Conservation (phyloP, 2,113 vertebrate species). For the Rhea pennata region DNA sequence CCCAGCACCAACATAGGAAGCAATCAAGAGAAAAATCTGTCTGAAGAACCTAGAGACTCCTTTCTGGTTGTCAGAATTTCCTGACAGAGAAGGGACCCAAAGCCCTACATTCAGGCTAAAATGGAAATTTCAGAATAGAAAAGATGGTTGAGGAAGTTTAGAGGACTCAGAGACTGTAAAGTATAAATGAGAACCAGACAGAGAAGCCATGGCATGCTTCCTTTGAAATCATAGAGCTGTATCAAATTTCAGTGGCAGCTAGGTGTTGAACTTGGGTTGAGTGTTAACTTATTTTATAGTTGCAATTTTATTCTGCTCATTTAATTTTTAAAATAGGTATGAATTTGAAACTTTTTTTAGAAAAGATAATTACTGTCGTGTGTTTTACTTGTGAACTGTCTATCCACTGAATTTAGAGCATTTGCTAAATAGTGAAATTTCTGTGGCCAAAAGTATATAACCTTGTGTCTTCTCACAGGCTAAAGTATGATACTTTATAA, state of each 20-base stretch:
- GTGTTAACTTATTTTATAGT: background rate
- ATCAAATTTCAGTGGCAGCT: background rate
- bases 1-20: background rate
- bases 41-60: background rate
- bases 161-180: background rate
- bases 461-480: background rate
- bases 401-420: background rate
- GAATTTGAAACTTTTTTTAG: background rate
- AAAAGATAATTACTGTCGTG: background rate
- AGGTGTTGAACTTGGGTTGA: background rate
- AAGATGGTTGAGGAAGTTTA: background rate
- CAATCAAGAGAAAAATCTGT: background rate
- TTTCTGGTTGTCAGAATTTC: background rate
- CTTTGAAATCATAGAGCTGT: background rate
- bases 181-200: background rate
- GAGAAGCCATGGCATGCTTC: background rate
- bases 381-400: background rate
- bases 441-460: background rate
- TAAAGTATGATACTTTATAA: background rate
- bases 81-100: background rate
- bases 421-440: background rate
- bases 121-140: background rate
- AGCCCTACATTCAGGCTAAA: background rate
- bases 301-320: background rate
- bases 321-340: background rate